phyloP scores from a whole-genome alignment of 1,140 invertebrate species.

The Bombus fervidus region DNA sequence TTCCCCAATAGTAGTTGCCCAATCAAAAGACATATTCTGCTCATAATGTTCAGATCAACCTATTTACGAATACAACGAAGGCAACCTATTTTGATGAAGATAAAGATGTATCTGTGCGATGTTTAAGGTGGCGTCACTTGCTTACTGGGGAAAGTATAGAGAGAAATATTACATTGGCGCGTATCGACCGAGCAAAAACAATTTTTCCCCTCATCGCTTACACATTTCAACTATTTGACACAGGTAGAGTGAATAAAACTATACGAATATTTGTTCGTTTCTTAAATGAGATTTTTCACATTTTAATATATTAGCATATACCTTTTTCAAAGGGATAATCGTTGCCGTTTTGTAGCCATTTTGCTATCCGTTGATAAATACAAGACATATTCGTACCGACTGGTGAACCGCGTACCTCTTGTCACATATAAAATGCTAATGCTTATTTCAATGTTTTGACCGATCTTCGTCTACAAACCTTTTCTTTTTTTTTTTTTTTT shows the following conservation, averaged over 20 bases:
- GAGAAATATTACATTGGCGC: constrained; percentile 59
- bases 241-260: constrained; percentile 42
- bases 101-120: constrained; percentile 14
- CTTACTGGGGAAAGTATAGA: constrained; percentile 69
- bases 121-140: constrained; percentile 68
- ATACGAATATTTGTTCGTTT: constrained; percentile 11
- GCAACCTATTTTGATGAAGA: constrained; percentile 40
- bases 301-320: constrained; percentile 8
- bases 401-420: constrained; percentile 69
- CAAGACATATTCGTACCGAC: constrained; percentile 81
- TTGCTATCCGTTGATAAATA: constrained; percentile 83
- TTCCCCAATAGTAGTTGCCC: background rate
- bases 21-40: background rate
- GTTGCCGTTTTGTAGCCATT: constrained; percentile 77
- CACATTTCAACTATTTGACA: constrained; percentile 33
- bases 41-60: background rate
- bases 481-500: background rate
- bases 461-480: background rate
- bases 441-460: constrained; percentile 8
- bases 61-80: constrained; percentile 31
- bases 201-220: constrained; percentile 39
- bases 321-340: constrained; percentile 45
- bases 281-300: background rate
- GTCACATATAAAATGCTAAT: constrained; percentile 37
- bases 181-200: constrained; percentile 79